Evolutionary conservation across 1,140 invertebrate species (phyloP), one percentile per base, ranked within the genome.

Genomic region (Musca domestica): DNA sequence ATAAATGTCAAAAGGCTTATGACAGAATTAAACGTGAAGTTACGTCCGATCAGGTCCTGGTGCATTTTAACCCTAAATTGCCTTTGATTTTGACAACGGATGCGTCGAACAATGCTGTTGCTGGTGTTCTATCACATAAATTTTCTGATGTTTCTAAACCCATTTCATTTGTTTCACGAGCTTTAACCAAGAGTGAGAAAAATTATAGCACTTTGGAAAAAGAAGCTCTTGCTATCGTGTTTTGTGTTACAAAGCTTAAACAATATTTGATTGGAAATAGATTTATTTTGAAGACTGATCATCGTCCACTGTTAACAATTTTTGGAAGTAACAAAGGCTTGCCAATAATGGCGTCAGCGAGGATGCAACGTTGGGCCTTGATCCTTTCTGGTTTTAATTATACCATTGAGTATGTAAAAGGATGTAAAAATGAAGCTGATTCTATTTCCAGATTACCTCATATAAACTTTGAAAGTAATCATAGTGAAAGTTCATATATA

Each of bases 201-300:
- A 69, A 70, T 19, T 78, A 81, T 27, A 69, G 47, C 17, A 66
- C 52, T 12, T 48, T 69, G 15, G 71, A 78, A 58, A 77, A 74
- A 69, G 71, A 76, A 54, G 69, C 70, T 1, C 54, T 76, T 17
- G 68, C 52, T 5, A 81, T 87, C 9, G 68, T 86, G 1, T 87
- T 76, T 73, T 82, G 72, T 23, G 67, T 74, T 10, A 75, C 47
- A 14, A 63, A 66, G 19, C 27, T 66, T 7, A 49, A 30, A 66
- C 68, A 61, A n/a, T 66, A 63, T 30, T 23, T 66, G 14, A 30
- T 34, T 15, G 68, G 68, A 12, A 64, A 68, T 20, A 71, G 80
- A 68, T 84, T 84, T 70, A 64, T 71, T 14, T 74, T 85, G n/a
- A 69, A n/a, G n/a, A n/a, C 49, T 2, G 49, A 20, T 51, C 49